A percentile compares a stretch with the other conserved stretches of the same genome.
Evolutionary conservation across 2,888 invertebrate genomes (phyloP).

Genomic region (Polia nebulosa): DNA sequence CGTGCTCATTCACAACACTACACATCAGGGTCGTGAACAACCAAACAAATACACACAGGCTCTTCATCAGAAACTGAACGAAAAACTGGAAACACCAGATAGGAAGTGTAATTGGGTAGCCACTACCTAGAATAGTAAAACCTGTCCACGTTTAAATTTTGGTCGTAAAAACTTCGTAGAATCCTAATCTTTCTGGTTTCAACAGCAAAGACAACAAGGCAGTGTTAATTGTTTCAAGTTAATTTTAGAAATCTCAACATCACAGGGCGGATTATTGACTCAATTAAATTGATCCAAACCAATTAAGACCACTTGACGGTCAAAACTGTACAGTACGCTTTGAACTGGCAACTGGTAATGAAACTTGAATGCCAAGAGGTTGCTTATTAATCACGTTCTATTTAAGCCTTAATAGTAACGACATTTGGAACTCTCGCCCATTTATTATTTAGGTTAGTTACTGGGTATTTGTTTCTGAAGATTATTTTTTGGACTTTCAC

Average conservation of each 20-base stretch:
- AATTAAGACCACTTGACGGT: conserved; percentile 40
- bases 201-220: conserved; percentile 6
- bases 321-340: conserved; percentile 34
- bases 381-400: conserved; percentile 49
- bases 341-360: conserved; percentile 7
- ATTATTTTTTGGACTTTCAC: conserved; percentile 28
- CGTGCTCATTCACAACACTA: conserved; percentile 37
- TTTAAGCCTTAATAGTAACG: conserved; percentile 45
- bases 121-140: conserved; percentile 24
- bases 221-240: conserved; percentile 12
- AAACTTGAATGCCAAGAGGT: conserved; percentile 42
- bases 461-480: conserved; percentile 19
- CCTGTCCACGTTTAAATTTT: conserved; percentile 12
- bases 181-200: conserved; percentile 15
- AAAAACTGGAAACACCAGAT: conserved; percentile 36
- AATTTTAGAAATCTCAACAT: conserved; percentile 22
- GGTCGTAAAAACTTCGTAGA: background rate
- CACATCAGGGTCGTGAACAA: conserved; percentile 53
- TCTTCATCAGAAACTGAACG: conserved; percentile 2
- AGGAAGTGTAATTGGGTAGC: conserved; percentile 34
- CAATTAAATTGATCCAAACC: conserved; percentile 33
- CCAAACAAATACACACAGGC: conserved; percentile 27
- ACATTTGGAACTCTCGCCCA: conserved; percentile 43
- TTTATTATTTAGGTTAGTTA: conserved; percentile 35
- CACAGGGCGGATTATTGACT: conserved; percentile 12